These are phyloP conservation scores for Callipepla squamata DNA, from an alignment of 2,113 vertebrate species.

Conservation along the genomic window DNA sequence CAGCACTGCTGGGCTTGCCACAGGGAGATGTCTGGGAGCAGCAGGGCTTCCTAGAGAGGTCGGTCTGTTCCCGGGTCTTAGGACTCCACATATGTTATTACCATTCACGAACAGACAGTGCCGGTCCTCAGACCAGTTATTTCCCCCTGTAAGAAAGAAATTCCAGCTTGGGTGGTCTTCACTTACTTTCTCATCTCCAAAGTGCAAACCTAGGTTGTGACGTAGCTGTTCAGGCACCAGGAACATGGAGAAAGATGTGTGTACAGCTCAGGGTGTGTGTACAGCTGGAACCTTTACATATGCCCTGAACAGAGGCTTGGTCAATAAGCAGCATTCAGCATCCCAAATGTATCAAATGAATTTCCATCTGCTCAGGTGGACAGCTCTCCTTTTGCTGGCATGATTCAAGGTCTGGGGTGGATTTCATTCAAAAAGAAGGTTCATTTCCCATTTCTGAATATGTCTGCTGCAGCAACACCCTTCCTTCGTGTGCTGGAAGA, in stretches of 20 bases:
- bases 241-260: background rate
- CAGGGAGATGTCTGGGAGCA: background rate
- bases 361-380: background rate
- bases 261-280: background rate
- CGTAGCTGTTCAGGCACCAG: conserved; percentile 45
- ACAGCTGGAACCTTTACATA: background rate
- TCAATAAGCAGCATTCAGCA: conserved; percentile 28
- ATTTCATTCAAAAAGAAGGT: background rate
- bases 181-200: background rate
- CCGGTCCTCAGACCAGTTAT: background rate
- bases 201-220: conserved; percentile 10
- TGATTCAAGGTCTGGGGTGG: background rate
- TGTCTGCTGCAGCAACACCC: background rate
- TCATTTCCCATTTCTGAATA: background rate
- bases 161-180: background rate
- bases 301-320: background rate
- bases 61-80: background rate
- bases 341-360: background rate
- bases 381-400: conserved; percentile 2
- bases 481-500: conserved; percentile 10
- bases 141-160: background rate
- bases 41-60: background rate
- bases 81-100: background rate
- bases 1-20: background rate
- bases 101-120: background rate